Conservation (phyloP, 2,113 vertebrate species). For the Tursiops truncatus region DNA sequence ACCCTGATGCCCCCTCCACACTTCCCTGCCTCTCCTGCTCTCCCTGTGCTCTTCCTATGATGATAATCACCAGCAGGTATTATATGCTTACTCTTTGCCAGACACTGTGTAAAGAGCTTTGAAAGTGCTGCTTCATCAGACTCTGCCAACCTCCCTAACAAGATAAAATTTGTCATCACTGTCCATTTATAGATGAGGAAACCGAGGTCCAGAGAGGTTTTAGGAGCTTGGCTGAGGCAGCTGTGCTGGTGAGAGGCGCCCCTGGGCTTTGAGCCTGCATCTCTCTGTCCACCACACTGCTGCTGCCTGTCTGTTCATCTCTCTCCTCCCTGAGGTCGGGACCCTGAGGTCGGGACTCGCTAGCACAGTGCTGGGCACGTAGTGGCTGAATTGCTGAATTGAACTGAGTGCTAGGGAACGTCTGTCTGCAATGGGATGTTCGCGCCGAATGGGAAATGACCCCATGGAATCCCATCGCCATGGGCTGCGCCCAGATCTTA, state of each 20-base stretch:
- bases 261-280: background rate
- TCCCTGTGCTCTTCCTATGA: background rate
- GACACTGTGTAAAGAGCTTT: background rate
- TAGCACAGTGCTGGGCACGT: fast-evolving
- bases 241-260: fast-evolving
- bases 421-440: background rate
- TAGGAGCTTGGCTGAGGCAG: background rate
- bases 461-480: fast-evolving
- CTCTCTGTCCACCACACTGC: background rate
- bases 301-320: background rate
- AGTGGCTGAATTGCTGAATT: background rate
- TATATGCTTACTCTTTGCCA: too few species aligned
- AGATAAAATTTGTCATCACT: fast-evolving
- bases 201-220: background rate
- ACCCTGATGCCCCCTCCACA: background rate
- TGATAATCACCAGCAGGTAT: background rate
- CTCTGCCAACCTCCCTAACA: background rate
- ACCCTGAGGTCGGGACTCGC: too few species aligned
- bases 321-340: background rate
- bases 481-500: too few species aligned
- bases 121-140: background rate
- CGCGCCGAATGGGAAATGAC: background rate
- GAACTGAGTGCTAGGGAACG: background rate
- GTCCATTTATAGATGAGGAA: too few species aligned
- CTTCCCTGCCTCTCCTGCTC: background rate